phyloP scores from a whole-genome alignment of 2,797 vertebrate species.

The Avahi laniger region DNA sequence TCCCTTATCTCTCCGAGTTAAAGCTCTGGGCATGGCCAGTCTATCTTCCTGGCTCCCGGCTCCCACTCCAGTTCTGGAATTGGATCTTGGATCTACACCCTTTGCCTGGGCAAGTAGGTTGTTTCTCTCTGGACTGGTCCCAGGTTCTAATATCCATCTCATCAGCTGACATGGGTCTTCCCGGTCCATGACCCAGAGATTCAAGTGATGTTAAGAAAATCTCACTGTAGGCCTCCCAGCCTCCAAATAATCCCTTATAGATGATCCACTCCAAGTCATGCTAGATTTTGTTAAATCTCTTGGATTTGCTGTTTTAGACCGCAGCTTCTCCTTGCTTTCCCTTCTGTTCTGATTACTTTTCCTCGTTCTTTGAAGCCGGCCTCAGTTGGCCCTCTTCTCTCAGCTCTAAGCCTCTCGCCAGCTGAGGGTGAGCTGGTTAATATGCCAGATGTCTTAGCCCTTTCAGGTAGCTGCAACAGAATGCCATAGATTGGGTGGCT shows the following conservation, averaged over 20 bases:
- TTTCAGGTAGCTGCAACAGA: not conserved
- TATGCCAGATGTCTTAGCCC: not conserved
- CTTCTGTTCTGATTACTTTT: not conserved
- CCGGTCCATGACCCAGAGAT: not conserved
- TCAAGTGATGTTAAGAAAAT: not conserved
- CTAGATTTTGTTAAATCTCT: not conserved
- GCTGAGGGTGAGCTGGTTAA: not conserved
- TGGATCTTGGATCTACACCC: not conserved
- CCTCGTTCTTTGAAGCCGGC: not conserved
- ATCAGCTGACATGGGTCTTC: not conserved
- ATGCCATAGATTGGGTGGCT: not conserved
- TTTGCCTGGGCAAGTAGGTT: not conserved
- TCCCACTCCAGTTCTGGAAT: not conserved
- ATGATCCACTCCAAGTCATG: not conserved
- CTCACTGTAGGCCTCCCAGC: not conserved
- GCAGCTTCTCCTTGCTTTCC: not conserved
- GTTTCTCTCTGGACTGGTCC: not conserved
- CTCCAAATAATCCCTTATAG: too few species aligned
- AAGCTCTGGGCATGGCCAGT: not conserved
- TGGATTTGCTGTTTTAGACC: not conserved
- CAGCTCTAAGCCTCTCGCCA: not conserved
- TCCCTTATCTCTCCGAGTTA: not conserved
- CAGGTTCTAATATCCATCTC: not conserved
- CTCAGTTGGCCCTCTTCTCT: not conserved
- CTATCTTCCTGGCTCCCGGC: not conserved